phyloP scores from a whole-genome alignment of 2,888 invertebrate genomes.

The Leucoptera coffeella region DNA sequence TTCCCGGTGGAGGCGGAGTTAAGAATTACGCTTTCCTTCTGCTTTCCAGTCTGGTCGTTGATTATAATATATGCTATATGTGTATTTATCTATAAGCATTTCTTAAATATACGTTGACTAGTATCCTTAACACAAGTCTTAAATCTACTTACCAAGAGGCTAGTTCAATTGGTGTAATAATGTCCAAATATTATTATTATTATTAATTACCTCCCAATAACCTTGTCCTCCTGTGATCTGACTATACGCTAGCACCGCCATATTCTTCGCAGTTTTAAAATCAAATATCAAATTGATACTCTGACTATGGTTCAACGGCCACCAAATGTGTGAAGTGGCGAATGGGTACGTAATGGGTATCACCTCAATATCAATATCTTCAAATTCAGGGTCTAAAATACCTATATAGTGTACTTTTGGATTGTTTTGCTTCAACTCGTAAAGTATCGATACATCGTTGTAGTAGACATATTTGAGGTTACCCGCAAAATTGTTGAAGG shows the following conservation, averaged over 20 bases:
- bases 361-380: slow-evolving; percentile 76
- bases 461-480: slow-evolving; percentile 89
- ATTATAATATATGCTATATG: too few species aligned
- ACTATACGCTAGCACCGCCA: slow-evolving; percentile 81
- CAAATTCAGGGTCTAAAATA: slow-evolving; percentile 75
- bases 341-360: slow-evolving; percentile 90
- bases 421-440: slow-evolving; percentile 77
- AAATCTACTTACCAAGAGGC: not conserved
- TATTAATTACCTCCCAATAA: slow-evolving; percentile 74
- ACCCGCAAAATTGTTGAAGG: slow-evolving; percentile 81
- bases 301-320: slow-evolving; percentile 71
- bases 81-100: too few species aligned
- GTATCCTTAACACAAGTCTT: too few species aligned
- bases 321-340: slow-evolving; percentile 85
- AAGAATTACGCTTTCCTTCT: too few species aligned
- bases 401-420: slow-evolving; percentile 80
- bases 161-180: not conserved
- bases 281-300: slow-evolving; percentile 76
- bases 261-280: slow-evolving; percentile 77
- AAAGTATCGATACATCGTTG: slow-evolving; percentile 86
- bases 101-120: too few species aligned
- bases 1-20: too few species aligned
- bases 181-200: not conserved
- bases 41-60: too few species aligned
- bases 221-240: slow-evolving; percentile 71